phyloP scores from a whole-genome alignment of 2,113 vertebrate species.

The Clinocottus analis region DNA sequence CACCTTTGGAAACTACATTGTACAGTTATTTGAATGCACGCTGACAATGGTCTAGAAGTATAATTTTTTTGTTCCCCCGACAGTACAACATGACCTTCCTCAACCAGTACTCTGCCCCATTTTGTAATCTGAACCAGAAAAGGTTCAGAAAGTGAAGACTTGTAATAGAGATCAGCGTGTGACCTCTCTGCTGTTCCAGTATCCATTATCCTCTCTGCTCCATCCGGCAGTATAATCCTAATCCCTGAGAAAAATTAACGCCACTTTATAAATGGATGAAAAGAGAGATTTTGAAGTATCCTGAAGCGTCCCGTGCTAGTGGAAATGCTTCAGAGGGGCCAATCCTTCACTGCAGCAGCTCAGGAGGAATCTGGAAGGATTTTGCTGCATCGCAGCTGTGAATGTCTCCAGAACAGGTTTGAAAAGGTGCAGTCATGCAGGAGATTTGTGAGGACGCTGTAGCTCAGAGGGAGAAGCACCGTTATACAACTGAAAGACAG shows the following conservation, averaged over 20 bases:
- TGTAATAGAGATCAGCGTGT: conserved; percentile 10
- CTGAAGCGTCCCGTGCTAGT: conserved; percentile 10
- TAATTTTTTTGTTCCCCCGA: not conserved
- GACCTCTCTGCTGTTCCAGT: not conserved
- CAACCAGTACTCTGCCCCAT: conserved; percentile 26
- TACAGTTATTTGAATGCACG: not conserved
- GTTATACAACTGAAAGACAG: conserved; percentile 44
- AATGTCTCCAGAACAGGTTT: conserved; percentile 33
- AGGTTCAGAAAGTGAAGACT: not conserved
- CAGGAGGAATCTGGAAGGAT: conserved; percentile 31
- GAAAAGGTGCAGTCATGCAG: conserved; percentile 36
- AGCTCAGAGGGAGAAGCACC: conserved; percentile 29
- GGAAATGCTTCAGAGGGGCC: conserved; percentile 14
- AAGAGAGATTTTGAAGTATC: conserved; percentile 34
- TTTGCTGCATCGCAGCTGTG: conserved; percentile 27
- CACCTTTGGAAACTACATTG: not conserved
- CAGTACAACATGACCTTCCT: conserved; percentile 23
- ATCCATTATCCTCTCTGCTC: conserved; percentile 25
- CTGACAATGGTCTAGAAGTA: conserved; percentile 10
- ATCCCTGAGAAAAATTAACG: conserved; percentile 54
- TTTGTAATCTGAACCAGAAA: conserved; percentile 28
- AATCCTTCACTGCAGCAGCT: conserved; percentile 33
- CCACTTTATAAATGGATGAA: conserved; percentile 45
- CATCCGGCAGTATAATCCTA: conserved; percentile 53
- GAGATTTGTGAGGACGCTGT: conserved; percentile 44